These are phyloP conservation scores for Gymnoscelis rufifasciata DNA, from an alignment of 2,888 invertebrate species.

Conservation along the genomic window DNA sequence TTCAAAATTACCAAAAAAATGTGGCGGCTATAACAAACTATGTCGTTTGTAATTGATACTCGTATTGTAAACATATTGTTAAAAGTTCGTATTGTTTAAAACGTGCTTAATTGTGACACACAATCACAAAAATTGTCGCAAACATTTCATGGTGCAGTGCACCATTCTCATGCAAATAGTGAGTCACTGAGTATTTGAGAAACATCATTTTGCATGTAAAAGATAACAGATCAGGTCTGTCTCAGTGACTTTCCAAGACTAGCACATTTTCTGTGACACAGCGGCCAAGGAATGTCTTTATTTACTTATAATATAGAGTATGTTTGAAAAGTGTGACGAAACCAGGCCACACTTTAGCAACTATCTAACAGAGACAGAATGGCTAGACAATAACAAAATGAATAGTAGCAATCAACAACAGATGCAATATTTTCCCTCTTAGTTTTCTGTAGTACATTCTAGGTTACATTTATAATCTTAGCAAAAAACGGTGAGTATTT, in stretches of 20 bases:
- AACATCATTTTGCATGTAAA: slow-evolving; percentile 41
- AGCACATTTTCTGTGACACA: slow-evolving; percentile 38
- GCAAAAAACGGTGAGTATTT: neutral
- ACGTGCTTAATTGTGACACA: too few species aligned
- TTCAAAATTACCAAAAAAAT: too few species aligned
- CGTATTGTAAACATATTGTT: too few species aligned
- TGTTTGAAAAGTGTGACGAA: slow-evolving; percentile 17
- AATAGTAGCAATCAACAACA: slow-evolving; percentile 2
- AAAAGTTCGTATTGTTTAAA: too few species aligned
- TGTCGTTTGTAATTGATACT: too few species aligned
- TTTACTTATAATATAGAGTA: slow-evolving; percentile 31
- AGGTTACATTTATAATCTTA: neutral
- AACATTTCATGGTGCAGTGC: neutral
- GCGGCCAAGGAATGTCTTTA: slow-evolving; percentile 31
- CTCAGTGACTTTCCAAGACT: too few species aligned
- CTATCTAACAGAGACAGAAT: neutral
- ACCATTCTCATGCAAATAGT: slow-evolving; percentile 18
- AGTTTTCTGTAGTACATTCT: neutral
- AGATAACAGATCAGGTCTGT: too few species aligned
- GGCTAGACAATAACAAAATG: neutral
- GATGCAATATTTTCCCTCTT: neutral
- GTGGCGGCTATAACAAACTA: too few species aligned
- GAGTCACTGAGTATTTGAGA: slow-evolving; percentile 42
- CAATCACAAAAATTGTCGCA: too few species aligned
- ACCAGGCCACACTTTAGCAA: slow-evolving; percentile 9